Base-by-base conservation (phyloP, 2,113 vertebrate genomes). In the Toxotes chatareus region DNA sequence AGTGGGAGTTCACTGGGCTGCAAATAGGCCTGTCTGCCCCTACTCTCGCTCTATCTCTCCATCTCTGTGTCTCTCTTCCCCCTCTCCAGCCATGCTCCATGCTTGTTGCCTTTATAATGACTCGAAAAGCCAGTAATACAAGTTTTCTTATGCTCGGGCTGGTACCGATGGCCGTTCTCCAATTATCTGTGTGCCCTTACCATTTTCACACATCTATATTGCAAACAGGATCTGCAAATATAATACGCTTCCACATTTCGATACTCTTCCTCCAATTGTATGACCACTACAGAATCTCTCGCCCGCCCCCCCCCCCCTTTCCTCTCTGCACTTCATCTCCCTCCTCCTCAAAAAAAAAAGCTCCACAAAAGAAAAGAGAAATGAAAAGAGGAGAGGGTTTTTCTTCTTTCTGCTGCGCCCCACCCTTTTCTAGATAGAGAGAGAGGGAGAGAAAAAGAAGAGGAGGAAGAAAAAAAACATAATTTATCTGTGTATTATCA, bases 401-500 rank as follows among this genome's bases (percentile, higher is more conserved):
- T 92, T 89, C 75, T 88, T 70, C 87, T 85, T 81, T 79, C 89
- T 91, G 89, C 74, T 79, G 36, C 16, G 76, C 91, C 90, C 93
- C 90, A 87, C 90, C 93, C 93, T 93, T 87, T 93, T 93, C 92
- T 91, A 93, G 93, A 93, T 90, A 94, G 91, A 88, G 83, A 80
- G 87, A 72, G 87, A 79, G 74, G 67, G 57, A 56, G 73, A 68
- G 75, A 90, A 71, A 70, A 19, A 79, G 84, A 93, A 72, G 89
- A 87, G 62, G 69, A 86, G 61, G 82, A 78, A 86, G 70, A 91
- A 94, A 95, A 27, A 98, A 98, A 99, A 98, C 97, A 99, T 97
- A 99, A 99, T 99, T 99, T 99, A 99, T 99, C 98, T 99, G 97
- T 96, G 97, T 98, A 98, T 99, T 99, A 99, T 99, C 98, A 97